Evolutionary conservation across 2,113 vertebrate genomes (phyloP), one percentile per base, ranked within the genome.

Genomic region (Chascanopsetta lugubris): DNA sequence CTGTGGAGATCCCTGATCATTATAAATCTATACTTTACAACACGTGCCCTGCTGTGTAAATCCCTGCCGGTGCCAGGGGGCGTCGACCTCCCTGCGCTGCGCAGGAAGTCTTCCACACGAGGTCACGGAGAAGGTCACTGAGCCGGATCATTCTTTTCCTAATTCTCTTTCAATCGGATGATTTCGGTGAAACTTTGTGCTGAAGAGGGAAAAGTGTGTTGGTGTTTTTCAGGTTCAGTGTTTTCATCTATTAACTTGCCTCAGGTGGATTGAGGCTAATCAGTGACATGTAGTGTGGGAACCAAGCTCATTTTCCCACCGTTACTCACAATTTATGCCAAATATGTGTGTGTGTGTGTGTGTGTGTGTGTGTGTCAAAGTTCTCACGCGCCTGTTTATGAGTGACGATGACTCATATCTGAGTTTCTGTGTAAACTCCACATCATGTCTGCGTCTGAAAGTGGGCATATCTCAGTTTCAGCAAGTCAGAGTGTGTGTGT

Each of bases 281-380:
- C 69, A 88, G 81, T 85, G 66, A 86, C 85, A 75, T n/a, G 70
- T 64, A 75, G 61, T 49, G 85, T 91, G 85, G 79, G 86, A 90
- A 88, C 70, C 5, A 11, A 32, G 54, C 54, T 8, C 5, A 57
- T 59, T 80, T 82, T 84, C 80, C 80, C 87, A 77, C 34, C 45
- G 12, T 68, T 49, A 34, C 32, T 67, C 80, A 53, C 30, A 30
- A 15, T 48, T 49, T 20, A 38, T 51, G 49, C 53, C 48, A 46
- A 53, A 47, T 18, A 11, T 45, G 24, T 57, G 54, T 20, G 48
- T 26, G 10, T n/a, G 29, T 40, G 64, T 43, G 36, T 64, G 20
- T 22, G 36, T 65, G 21, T 27, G 36, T 26, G n/a, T 57, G 43
- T 42, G 61, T 55, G 5, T 48, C 48, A 46, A 21, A n/a, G 43